Evolutionary conservation across 2,113 vertebrate genomes (phyloP), one percentile per base, ranked within the genome.

Genomic region (Etheostoma spectabile): DNA sequence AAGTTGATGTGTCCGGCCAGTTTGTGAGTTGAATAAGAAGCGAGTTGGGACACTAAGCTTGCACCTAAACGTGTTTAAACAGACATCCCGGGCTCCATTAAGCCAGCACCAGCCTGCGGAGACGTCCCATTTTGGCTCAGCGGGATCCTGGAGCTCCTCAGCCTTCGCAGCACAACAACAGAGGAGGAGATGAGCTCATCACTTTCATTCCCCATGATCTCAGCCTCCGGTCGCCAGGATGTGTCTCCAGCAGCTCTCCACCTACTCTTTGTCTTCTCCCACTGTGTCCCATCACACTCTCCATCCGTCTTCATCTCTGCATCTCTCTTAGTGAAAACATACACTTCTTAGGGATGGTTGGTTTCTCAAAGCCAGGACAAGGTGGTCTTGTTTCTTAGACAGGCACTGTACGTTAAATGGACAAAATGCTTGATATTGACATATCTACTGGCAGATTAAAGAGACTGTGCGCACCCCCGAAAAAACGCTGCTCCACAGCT

Each of bases 161-260:
- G 67, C 27, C 62, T 55, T 18, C 22, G 55, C 42, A 27, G 55
- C 22, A 24, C 49, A 62, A 56, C 68, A 74, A 49, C 56, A 69
- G 35, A 63, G 35, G 59, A 66, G 57, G 77, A 78, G 68, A 82
- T 75, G 72, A 88, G 74, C 73, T 87, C 74, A 83, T 82, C 74
- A 57, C 84, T 75, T 83, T 69, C 81, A 82, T 68, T 76, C 71
- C 61, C 75, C 16, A 16, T 88, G 80, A 79, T 80, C 66, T 84
- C 74, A 85, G 79, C 79, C 84, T 65, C 56, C 3, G 86, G 79
- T 62, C 51, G 30, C 35, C 27, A 19, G 49, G 61, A 69, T 71
- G 35, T 21, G 24, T 68, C 82, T 81, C 60, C 60, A 27, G 52
- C 77, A 38, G 59, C 61, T 76, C 71, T 35, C 51, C 69, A 7